Base-by-base conservation (phyloP, 2,888 invertebrate genomes). In the Chymomyza procnemis region DNA sequence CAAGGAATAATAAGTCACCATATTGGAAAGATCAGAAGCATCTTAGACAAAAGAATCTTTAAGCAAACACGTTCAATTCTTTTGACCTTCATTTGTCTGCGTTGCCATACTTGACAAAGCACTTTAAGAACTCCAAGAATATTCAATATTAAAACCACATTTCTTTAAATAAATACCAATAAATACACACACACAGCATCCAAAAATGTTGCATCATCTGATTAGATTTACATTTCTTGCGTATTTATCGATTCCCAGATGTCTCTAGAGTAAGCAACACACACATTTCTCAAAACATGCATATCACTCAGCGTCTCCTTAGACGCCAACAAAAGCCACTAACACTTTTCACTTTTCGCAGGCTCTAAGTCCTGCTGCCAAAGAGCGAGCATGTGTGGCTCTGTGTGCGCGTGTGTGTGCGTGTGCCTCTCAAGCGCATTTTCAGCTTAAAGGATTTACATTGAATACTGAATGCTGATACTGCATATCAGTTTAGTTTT, bases 371-470 rank as follows among this genome's bases (percentile, higher is more conserved):
- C 19, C 50, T 18, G 47, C 47, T n/a, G 50, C 50, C 19, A 19
- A 50, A 50, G 50, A 50, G 1, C 18, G 1, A 1, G 18, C 0
- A 0, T n/a, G 8, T 46, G 41, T 16, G 6, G 1, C 50, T 0
- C 0, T n/a, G 8, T 46, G 41, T 16, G 6, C 1, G 0, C 47
- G 41, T 16, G 61, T 66, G 58, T 57, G 26, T 61, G 57, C 52
- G 50, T 50, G 21, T 46, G 52, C 46, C 64, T 64, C 67, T 63
- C 67, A 64, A 83, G 83, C 80, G 82, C 83, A 87, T 85, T 87
- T 87, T 54, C 68, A 73, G 87, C 87, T 87, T 85, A 82, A 85
- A 83, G 83, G 87, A 87, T 87, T 82, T 87, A 78, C 87, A 85
- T 83, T 85, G 87, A 85, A 80, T 80, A 80, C 87, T 66, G 83